A percentile compares a stretch with the other conserved stretches of the same genome.
Evolutionary conservation across 2,113 vertebrate genomes (phyloP).

Genomic region (Larimichthys crocea): DNA sequence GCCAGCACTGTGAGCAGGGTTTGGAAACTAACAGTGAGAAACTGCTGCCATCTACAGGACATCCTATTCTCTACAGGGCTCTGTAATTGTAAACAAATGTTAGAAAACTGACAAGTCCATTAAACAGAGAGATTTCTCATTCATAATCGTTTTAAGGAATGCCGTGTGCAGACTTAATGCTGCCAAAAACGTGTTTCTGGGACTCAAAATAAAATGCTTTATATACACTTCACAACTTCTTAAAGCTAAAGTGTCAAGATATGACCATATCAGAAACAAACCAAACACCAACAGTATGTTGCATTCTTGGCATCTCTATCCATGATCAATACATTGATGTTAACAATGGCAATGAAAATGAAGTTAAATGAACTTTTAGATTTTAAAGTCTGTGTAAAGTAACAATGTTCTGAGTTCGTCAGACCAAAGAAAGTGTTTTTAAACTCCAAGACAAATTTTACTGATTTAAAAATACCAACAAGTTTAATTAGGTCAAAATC

Average conservation of each 20-base stretch:
- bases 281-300: neutral
- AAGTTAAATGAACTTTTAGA: too few species aligned
- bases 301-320: neutral
- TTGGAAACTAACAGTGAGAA: slow-evolving; percentile 18
- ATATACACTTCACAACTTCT: neutral
- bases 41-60: slow-evolving; percentile 73
- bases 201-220: neutral
- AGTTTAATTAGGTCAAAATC: too few species aligned
- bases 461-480: too few species aligned
- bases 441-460: too few species aligned
- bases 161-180: neutral
- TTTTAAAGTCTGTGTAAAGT: too few species aligned
- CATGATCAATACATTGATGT: neutral
- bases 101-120: neutral
- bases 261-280: neutral
- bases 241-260: neutral
- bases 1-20: neutral
- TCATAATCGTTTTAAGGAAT: neutral
- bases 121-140: neutral
- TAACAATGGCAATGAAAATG: too few species aligned
- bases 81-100: slow-evolving; percentile 13
- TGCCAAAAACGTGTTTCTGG: neutral
- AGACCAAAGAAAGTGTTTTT: too few species aligned
- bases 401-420: too few species aligned
- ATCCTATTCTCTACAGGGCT: neutral